Evolutionary conservation across 2,888 invertebrate genomes (phyloP), one percentile per base, ranked within the genome.

Genomic region (Psylliodes chrysocephalus): DNA sequence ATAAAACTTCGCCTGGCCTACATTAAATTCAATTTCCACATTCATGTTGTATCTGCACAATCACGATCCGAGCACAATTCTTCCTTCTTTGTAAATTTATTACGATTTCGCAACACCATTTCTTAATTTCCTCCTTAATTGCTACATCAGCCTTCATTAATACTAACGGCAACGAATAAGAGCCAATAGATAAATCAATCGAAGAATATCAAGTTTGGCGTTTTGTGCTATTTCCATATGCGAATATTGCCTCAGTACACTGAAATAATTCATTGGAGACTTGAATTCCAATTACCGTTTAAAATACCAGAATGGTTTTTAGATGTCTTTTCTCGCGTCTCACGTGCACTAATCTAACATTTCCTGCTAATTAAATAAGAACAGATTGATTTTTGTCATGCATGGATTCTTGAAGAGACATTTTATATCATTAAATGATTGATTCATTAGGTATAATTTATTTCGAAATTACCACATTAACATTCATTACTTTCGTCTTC

Each of bases 101-200:
- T 49, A 22, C 30, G 28, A 61, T 44, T 53, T 44, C 15, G 30
- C 40, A 62, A 56, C 7, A 6, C 10, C 10, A 55, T 62, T 56
- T 62, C 51, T 40, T 49, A 62, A 55, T 49, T 62, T 62, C 28
- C 49, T 54, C 30, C 38, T 55, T 55, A 62, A 44, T 62, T 62
- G 46, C 46, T 42, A 19, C 40, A 12, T 12, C 3, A 42, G 33
- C 55, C 42, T 49, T 55, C 47, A 55, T 55, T 61, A 42, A 46
- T 49, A 42, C 42, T 22, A 62, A 38, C 15, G n/a, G 35, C 57
- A 35, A 49, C n/a, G 12, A 47, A 25, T 14, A 14, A 22, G 38
- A 14, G 1, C 40, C 40, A 22, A 54, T 17, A 47, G 18, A 57
- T 57, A 57, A 19, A 57, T 57, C 57, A 57, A 47, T 46, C 19